Percentiles rank a stretch among this genome's conserved stretches.
These are phyloP conservation scores for Drosophila subquinaria DNA, from an alignment of 2,888 invertebrate genomes.

Conservation along the genomic window DNA sequence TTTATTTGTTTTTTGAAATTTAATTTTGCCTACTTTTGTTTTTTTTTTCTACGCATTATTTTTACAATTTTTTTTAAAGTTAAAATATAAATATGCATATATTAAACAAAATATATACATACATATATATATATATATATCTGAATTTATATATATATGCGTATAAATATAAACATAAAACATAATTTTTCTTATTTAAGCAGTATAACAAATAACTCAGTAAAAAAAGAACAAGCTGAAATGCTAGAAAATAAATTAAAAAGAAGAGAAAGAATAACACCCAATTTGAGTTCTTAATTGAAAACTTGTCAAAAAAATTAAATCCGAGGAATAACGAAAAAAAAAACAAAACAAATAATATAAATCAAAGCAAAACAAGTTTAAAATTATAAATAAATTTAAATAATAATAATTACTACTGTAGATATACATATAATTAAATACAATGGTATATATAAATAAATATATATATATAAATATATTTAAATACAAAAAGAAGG, in stretches of 20 bases:
- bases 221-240: slow-evolving; percentile 8
- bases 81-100: slow-evolving; percentile 23
- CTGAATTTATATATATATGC: slow-evolving; percentile 9
- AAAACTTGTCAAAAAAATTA: slow-evolving; percentile 50
- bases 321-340: slow-evolving; percentile 36
- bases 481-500: slow-evolving; percentile 62
- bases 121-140: slow-evolving; percentile 3
- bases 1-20: slow-evolving; percentile 59
- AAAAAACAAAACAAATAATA: slow-evolving; percentile 40
- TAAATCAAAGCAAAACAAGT: slow-evolving; percentile 54
- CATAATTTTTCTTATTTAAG: slow-evolving; percentile 65
- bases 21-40: slow-evolving; percentile 52
- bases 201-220: slow-evolving; percentile 27
- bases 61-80: slow-evolving; percentile 43
- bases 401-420: slow-evolving; percentile 66
- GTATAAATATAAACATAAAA: slow-evolving; percentile 37
- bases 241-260: slow-evolving; percentile 16
- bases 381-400: slow-evolving; percentile 63
- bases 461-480: slow-evolving; percentile 38
- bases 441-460: slow-evolving; percentile 51
- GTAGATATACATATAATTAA: slow-evolving; percentile 64
- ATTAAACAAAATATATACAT: slow-evolving; percentile 13
- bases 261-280: slow-evolving; percentile 26
- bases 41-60: slow-evolving; percentile 57
- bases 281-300: slow-evolving; percentile 61